Conservation (phyloP, 2,113 vertebrate genomes). For the Salminus brasiliensis region DNA sequence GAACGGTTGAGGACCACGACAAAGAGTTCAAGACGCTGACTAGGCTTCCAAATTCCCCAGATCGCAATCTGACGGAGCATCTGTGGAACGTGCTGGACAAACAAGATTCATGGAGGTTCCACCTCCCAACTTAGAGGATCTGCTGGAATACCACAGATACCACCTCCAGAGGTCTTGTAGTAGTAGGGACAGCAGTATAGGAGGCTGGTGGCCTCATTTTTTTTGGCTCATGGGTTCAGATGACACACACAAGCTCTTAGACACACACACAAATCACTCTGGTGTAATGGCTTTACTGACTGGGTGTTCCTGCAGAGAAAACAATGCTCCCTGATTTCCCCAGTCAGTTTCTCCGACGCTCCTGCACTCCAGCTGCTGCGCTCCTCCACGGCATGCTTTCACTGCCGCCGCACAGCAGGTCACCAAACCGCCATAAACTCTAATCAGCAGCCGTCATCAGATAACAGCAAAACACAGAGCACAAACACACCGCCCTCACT, state of each 20-base stretch:
- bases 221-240: no score
- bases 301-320: slow-evolving; percentile 51
- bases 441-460: neutral
- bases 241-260: slow-evolving; percentile 31
- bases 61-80: no score
- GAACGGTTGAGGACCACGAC: no score
- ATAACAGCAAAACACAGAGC: slow-evolving; percentile 25
- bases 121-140: no score
- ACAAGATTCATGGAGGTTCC: no score
- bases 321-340: slow-evolving; percentile 55
- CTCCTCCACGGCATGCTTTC: slow-evolving; percentile 24
- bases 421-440: slow-evolving; percentile 40
- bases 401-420: slow-evolving; percentile 38
- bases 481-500: neutral
- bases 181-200: no score
- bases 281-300: slow-evolving; percentile 47
- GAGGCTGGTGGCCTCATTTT: no score
- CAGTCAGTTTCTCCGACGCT: slow-evolving; percentile 18
- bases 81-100: no score
- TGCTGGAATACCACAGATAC: no score
- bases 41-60: no score
- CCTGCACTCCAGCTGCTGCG: slow-evolving; percentile 47
- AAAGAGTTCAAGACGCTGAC: no score
- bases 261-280: slow-evolving; percentile 44
- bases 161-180: no score